A percentile compares a stretch with the other conserved stretches of the same genome.
Conservation (phyloP, 2,888 invertebrate species). For the Bombyx huttoni region DNA sequence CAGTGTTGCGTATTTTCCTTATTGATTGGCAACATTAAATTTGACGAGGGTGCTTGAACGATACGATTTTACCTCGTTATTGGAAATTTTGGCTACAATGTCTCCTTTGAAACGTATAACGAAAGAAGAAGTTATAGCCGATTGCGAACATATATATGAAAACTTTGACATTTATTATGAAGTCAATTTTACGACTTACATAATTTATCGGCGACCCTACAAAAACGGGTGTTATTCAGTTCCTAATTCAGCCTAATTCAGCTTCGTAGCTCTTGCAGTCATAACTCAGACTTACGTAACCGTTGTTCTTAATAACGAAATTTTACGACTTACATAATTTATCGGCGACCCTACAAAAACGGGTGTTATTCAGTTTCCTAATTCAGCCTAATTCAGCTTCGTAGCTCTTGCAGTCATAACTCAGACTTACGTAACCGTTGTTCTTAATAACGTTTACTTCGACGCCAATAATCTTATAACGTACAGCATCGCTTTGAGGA, state of each 20-base stretch:
- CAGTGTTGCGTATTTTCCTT: slow-evolving; percentile 25
- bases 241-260: neutral
- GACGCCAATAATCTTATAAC: neutral
- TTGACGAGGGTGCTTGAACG: slow-evolving; percentile 20
- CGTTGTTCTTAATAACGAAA: slow-evolving; percentile 1
- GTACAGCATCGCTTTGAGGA: neutral
- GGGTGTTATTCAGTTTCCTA: neutral
- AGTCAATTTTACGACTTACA: slow-evolving; percentile 2
- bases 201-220: neutral
- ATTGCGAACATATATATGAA: neutral
- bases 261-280: neutral
- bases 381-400: neutral
- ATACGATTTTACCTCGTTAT: slow-evolving; percentile 19
- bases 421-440: neutral
- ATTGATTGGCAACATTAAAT: slow-evolving; percentile 33
- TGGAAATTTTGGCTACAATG: slow-evolving; percentile 12
- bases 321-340: slow-evolving; percentile 1
- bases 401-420: neutral
- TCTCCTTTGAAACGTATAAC: neutral
- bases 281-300: neutral
- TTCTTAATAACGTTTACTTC: slow-evolving; percentile 3
- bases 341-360: neutral
- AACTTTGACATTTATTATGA: slow-evolving; percentile 2
- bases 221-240: neutral
- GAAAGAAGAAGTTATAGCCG: neutral